Base-by-base conservation (phyloP, 2,113 vertebrate genomes). In the Columba livia region DNA sequence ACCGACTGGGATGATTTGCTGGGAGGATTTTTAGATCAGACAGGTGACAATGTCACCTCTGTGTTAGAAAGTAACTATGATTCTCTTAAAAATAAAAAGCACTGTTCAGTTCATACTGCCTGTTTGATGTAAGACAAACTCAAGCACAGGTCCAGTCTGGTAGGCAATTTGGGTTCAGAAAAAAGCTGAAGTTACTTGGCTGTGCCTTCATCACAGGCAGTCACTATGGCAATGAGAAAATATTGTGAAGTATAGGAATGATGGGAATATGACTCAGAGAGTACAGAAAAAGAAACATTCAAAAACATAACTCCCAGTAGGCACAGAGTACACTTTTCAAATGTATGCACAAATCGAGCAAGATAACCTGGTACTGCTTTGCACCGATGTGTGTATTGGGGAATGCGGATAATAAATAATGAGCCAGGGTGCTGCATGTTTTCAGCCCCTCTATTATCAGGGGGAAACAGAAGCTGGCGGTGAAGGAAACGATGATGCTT, bases 191-290 rank as follows among this genome's bases (percentile, higher is more conserved):
- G 84, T 96, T 95, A 77, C 32, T 96, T 9, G 2, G 42, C 93
- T 86, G 47, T 87, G 94, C 93, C 88, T 95, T 94, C 95, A 83
- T 95, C 74, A 67, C 93, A 93, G 82, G 81, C 85, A 40, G 95
- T 98, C 97, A 31, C 98, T 97, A 98, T 98, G 97, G 97, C 58
- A 89, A 98, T 97, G 90, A 96, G 73, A 97, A 98, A 98, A 98
- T 98, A 98, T 98, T 98, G 94, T 98, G 97, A 82, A 44, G 88
- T 88, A 73, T 82, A 96, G 97, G 96, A 97, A 98, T 98, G 96
- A 95, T 95, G 97, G 93, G 97, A 97, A 95, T 91, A 97, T 98
- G 98, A 98, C 95, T 98, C 97, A 98, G 97, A 96, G 89, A 89
- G 78, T 50, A 73, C 95, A 86, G 94, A 95, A 64, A 95, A 94